phyloP scores from a whole-genome alignment of 2,888 invertebrate species.

The Myopa tessellatipennis region DNA sequence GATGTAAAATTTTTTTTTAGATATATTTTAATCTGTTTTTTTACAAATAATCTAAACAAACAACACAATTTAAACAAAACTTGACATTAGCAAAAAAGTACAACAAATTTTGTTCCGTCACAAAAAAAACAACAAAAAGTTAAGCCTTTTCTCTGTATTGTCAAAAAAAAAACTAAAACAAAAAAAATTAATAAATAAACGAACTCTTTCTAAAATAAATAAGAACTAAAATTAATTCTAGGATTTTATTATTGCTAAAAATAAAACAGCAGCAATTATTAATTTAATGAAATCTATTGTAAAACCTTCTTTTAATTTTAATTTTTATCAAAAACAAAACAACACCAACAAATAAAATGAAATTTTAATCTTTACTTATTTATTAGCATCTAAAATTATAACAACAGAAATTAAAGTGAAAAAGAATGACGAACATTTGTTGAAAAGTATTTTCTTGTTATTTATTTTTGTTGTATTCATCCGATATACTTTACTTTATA shows the following conservation, averaged over 20 bases:
- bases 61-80: background rate
- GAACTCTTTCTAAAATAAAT: background rate
- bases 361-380: conserved; percentile 21
- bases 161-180: background rate
- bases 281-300: conserved; percentile 20
- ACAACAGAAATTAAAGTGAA: background rate
- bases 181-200: background rate
- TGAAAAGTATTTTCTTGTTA: background rate
- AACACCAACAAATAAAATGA: background rate
- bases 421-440: conserved; percentile 1
- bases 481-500: too few relatives aligned
- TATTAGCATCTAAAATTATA: conserved; percentile 14
- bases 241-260: conserved; percentile 1
- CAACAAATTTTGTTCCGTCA: background rate
- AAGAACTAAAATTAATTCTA: conserved; percentile 12
- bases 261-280: conserved; percentile 10
- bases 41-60: background rate
- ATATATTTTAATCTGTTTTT: background rate
- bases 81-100: background rate
- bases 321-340: conserved; percentile 22
- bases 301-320: conserved; percentile 6
- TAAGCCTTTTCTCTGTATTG: background rate
- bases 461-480: background rate
- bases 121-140: background rate
- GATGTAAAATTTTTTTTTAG: background rate